Percentiles rank a stretch among this genome's conserved stretches.
Evolutionary conservation across 2,797 vertebrate genomes (phyloP).

Genomic region (Hoplostethus atlanticus): DNA sequence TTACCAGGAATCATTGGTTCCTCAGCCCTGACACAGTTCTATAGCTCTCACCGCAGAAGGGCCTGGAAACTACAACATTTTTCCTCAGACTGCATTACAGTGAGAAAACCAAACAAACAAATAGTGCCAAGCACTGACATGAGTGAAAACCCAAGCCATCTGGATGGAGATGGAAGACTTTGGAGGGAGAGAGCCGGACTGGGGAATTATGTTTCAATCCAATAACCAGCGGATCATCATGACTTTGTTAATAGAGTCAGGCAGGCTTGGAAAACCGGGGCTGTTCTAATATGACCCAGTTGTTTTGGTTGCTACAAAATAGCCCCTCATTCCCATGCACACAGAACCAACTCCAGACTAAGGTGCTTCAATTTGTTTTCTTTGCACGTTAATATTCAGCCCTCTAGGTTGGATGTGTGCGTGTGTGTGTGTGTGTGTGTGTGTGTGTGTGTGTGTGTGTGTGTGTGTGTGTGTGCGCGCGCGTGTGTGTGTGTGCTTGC

Average conservation of each 20-base stretch:
- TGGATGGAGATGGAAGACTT: constrained; percentile 71
- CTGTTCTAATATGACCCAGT: constrained; percentile 76
- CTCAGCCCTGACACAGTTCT: constrained; percentile 53
- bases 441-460: constrained; percentile 10
- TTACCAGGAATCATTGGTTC: constrained; percentile 54
- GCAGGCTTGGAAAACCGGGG: constrained; percentile 72
- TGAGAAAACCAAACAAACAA: constrained; percentile 75
- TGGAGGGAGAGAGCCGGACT: constrained; percentile 56
- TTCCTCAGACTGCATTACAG: constrained; percentile 65
- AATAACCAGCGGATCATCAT: constrained; percentile 71
- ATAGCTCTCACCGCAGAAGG: constrained; percentile 55
- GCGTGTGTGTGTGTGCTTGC: neutral
- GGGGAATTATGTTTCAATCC: constrained; percentile 75
- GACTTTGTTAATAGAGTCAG: constrained; percentile 73
- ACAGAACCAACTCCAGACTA: constrained; percentile 35
- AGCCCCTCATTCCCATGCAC: constrained; percentile 51
- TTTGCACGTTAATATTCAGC: constrained; percentile 57
- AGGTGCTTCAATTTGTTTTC: constrained; percentile 57
- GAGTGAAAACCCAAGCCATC: constrained; percentile 74
- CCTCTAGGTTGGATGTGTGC: constrained; percentile 52
- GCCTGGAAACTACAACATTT: constrained; percentile 69
- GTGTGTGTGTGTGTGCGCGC: constrained; percentile 7
- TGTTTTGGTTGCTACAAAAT: constrained; percentile 75
- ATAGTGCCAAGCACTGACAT: constrained; percentile 71
- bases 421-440: constrained; percentile 38